Conservation (phyloP, 1,140 invertebrate genomes). For the Sipha flava region DNA sequence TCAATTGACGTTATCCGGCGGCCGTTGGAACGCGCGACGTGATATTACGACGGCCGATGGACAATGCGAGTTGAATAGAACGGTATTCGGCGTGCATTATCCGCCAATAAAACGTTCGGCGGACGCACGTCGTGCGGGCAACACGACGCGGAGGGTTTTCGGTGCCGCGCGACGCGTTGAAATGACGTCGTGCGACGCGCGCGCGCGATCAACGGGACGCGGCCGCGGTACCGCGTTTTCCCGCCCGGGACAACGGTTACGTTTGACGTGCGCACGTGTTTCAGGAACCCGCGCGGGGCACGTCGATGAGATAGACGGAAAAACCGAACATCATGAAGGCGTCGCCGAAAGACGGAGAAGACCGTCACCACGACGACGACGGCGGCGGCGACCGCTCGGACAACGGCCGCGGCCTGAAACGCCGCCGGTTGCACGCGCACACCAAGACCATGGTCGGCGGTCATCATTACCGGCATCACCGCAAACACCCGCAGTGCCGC, state of each 20-base stretch:
- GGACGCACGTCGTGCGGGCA: not conserved
- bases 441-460: not conserved
- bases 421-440: not conserved
- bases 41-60: not conserved
- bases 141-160: not conserved
- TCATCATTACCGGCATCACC: not conserved
- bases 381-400: not conserved
- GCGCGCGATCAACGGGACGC: too few relatives aligned
- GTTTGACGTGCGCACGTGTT: too few relatives aligned
- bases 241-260: too few relatives aligned
- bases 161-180: too few relatives aligned
- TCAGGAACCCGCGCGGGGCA: too few relatives aligned
- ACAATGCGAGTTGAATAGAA: slow-evolving; percentile 2
- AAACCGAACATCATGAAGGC: not conserved
- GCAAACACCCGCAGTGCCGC: too few relatives aligned
- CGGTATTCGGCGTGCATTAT: not conserved
- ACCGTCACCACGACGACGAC: not conserved
- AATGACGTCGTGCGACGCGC: too few relatives aligned
- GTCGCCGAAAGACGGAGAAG: too few relatives aligned
- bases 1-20: slow-evolving; percentile 18
- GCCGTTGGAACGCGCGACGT: not conserved
- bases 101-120: slow-evolving; percentile 4
- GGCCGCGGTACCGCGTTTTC: too few relatives aligned
- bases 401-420: not conserved
- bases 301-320: not conserved